Percentiles rank a stretch among this genome's conserved stretches.
Evolutionary conservation across 2,797 vertebrate species (phyloP).

Genomic region (Enteromius unitaeniatus): DNA sequence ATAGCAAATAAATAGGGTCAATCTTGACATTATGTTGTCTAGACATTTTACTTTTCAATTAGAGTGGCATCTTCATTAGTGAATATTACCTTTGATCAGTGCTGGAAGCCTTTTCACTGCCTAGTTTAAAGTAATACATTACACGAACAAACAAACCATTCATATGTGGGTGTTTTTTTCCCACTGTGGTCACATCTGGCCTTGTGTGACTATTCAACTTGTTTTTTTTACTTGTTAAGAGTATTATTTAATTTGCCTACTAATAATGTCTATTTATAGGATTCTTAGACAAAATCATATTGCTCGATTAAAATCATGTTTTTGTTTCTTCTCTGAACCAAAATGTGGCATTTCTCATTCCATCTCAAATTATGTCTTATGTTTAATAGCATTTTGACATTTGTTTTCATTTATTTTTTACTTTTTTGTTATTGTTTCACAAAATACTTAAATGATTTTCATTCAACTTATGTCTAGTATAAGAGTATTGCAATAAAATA

Average conservation of each 20-base stretch:
- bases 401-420: too few relatives aligned
- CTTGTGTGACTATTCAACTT: background rate
- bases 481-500: background rate
- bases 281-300: background rate
- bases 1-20: background rate
- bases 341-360: background rate
- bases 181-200: background rate
- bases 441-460: background rate
- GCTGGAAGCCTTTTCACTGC: background rate
- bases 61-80: background rate
- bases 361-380: background rate
- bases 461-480: too few relatives aligned
- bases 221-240: background rate
- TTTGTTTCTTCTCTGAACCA: background rate
- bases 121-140: slow-evolving; percentile 5
- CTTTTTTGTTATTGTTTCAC: too few relatives aligned
- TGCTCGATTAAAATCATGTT: background rate
- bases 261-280: background rate
- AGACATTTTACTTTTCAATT: slow-evolving; percentile 13
- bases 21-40: background rate
- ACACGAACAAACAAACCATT: slow-evolving; percentile 10
- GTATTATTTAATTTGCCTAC: background rate
- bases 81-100: slow-evolving; percentile 22
- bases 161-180: background rate
- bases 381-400: background rate